Evolutionary conservation across 30 jellyfish, hydroid and myxozoan genomes (phyloP).

Genomic region (Hydractinia echinata): DNA sequence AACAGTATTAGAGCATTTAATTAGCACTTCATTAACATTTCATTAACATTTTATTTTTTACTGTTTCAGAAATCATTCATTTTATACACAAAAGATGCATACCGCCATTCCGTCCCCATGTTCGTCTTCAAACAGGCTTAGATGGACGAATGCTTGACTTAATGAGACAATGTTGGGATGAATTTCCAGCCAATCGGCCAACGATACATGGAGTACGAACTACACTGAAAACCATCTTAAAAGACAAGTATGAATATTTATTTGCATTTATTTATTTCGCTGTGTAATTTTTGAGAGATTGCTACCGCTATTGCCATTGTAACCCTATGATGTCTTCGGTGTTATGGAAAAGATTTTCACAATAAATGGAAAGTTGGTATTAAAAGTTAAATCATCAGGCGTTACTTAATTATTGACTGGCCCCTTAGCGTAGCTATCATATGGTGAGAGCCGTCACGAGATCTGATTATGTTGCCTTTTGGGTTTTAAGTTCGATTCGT

Average conservation of each 20-base stretch:
- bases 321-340: background rate
- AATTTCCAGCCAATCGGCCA: slow-evolving; percentile 73
- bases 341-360: too few relatives aligned
- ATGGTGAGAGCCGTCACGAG: too few relatives aligned
- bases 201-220: slow-evolving; percentile 40
- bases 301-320: background rate
- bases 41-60: background rate
- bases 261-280: background rate
- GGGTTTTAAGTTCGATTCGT: too few relatives aligned
- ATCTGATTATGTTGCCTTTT: too few relatives aligned
- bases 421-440: too few relatives aligned
- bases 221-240: slow-evolving; percentile 43
- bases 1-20: too few relatives aligned
- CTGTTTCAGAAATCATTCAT: slow-evolving; percentile 48
- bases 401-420: too few relatives aligned
- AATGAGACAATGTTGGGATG: slow-evolving; percentile 88
- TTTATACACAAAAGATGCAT: slow-evolving; percentile 71
- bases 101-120: slow-evolving; percentile 96
- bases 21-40: too few relatives aligned
- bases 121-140: slow-evolving; percentile 74
- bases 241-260: slow-evolving; percentile 41
- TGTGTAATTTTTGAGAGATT: background rate
- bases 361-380: too few relatives aligned
- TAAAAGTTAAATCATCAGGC: too few relatives aligned
- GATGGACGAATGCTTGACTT: slow-evolving; percentile 80